Evolutionary conservation across 2,888 invertebrate genomes (phyloP).

Genomic region (Elmis aenea): DNA sequence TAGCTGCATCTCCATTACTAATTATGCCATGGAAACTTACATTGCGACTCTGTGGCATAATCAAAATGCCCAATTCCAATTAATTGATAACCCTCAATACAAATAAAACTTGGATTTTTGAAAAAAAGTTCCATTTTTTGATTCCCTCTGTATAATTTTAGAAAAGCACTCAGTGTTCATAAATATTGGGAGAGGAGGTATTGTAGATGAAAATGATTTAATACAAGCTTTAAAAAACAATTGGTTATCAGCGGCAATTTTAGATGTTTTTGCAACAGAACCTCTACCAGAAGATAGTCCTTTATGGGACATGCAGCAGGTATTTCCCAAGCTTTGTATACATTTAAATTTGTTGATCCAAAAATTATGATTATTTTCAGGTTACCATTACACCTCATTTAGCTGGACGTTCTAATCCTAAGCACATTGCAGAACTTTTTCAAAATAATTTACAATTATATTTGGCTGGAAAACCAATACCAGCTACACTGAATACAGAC

Average conservation of each 20-base stretch:
- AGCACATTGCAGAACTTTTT: slow-evolving; percentile 48
- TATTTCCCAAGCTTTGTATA: slow-evolving; percentile 23
- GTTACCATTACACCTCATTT: slow-evolving; percentile 49
- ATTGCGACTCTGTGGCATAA: too few relatives aligned
- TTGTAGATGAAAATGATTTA: slow-evolving; percentile 51
- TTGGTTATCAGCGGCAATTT: slow-evolving; percentile 53
- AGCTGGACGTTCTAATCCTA: slow-evolving; percentile 41
- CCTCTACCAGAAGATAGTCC: slow-evolving; percentile 48
- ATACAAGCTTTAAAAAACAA: slow-evolving; percentile 49
- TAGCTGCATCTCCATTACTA: too few relatives aligned
- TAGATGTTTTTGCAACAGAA: slow-evolving; percentile 54
- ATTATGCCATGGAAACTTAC: too few relatives aligned
- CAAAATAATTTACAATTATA: slow-evolving; percentile 45
- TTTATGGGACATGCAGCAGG: slow-evolving; percentile 51
- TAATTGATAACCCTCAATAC: too few relatives aligned
- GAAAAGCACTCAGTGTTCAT: slow-evolving; percentile 49
- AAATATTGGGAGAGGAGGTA: slow-evolving; percentile 55
- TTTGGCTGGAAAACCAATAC: slow-evolving; percentile 37
- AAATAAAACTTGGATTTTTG: too few relatives aligned
- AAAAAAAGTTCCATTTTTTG: too few relatives aligned
- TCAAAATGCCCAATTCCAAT: too few relatives aligned
- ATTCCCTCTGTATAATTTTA: slow-evolving; percentile 19
- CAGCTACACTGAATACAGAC: slow-evolving; percentile 40
- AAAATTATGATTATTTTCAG: slow-evolving; percentile 29
- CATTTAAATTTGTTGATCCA: neutral